Evolutionary conservation across 2,113 vertebrate species (phyloP), one percentile per base, ranked within the genome.

Genomic region (Nanorana parkeri): DNA sequence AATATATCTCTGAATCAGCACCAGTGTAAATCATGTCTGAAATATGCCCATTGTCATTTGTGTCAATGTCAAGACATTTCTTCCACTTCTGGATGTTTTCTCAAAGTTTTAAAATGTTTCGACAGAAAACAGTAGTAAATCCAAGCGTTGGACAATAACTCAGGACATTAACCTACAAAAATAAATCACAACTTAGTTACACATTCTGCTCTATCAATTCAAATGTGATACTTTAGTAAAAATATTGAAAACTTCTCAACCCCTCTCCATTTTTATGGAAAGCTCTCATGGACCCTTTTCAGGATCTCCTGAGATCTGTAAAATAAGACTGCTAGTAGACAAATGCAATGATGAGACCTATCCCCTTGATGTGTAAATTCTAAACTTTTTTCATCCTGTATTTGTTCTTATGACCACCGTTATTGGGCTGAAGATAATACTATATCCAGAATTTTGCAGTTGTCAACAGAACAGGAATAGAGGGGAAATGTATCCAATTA

Each of bases 1-100:
- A 82, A 82, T 82, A 82, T 82, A 76, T 76, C 47, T 82, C 80
- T 82, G 80, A 82, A 67, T 82, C 80, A 82, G 80, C 80, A 76
- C 72, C 80, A 82, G 52, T 76, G 80, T 66, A 76, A 75, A 82
- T 82, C 80, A 82, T 68, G 80, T 82, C 80, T 76, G 71, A 76
- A 60, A 76, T 74, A 54, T 82, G 80, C 63, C 80, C 51, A 75
- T 76, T 75, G 63, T 68, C 80, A 82, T 82, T 82, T 82, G 52
- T 75, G 60, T 76, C 80, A 82, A 76, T 82, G 80, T 82, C 80
- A 76, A 66, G 52, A 68, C 32, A 82, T 76, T 76, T 76, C 61
- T 82, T 75, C 32, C 63, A 76, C 21, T 58, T 76, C 52, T 26
- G 21, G 52, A 76, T 67, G 69, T 71, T 82, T 67, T 68, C 54